Evolutionary conservation across 2,113 vertebrate species (phyloP), one percentile per base, ranked within the genome.

Genomic region (Solenodon paradoxus): DNA sequence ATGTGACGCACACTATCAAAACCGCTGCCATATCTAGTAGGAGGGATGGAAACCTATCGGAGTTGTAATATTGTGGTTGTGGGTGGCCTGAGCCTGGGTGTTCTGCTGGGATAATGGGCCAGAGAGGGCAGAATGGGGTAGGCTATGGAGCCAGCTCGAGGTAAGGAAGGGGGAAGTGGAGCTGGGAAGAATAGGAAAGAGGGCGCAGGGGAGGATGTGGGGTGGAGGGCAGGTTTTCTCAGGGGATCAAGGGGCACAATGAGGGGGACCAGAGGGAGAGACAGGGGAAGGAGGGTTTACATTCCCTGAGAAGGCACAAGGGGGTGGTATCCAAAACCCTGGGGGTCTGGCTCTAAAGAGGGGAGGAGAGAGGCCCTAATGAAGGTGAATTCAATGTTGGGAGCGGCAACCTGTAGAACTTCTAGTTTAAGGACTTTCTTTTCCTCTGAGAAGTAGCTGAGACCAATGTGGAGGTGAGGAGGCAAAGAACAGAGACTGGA

Each of bases 181-280:
- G 75, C 42, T 19, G 47, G 16, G 38, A 40, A 57, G 40, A 35
- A 47, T 20, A 10, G n/a, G 72, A 72, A 28, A 32, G 35, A 19
- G 2, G 3, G 24, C 3, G 9, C 26, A 40, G 38, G 9, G 2
- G 9, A 7, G 49, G 30, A 12, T 2, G 49, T 12, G 6, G 16
- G 61, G 22, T 30, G 40, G 45, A 53, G n/a, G 22, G 59, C 26
- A 61, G 55, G 28, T 17, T 40, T 57, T 10, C 6, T 15, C 15
- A 55, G 59, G n/a, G n/a, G n/a, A n/a, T n/a, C n/a, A n/a, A n/a
- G n/a, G n/a, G n/a, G n/a, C n/a, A n/a, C n/a, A n/a, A n/a, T n/a
- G 30, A 57, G 20, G 28, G 26, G 11, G 17, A 47, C 17, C 2
- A 12, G 59, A 49, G 19, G 47, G 20, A 69, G 19, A 47, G 72